Conservation (phyloP, 2,888 invertebrate genomes). For the Catocala fraxini region DNA sequence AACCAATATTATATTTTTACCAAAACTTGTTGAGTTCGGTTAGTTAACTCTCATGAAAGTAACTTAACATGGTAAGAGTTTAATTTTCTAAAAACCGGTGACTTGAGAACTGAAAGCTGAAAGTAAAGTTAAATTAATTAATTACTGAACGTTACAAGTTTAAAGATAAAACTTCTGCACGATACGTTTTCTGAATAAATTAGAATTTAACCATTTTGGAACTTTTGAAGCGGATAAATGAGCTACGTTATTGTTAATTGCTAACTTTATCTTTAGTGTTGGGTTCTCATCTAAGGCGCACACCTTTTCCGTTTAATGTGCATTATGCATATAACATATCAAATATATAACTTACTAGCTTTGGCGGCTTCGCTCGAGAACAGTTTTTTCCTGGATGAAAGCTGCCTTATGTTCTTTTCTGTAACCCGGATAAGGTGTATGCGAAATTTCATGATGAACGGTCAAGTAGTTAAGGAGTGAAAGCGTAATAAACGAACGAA, state of each 20-base stretch:
- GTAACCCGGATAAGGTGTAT: too few relatives aligned
- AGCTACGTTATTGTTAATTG: conserved; percentile 12
- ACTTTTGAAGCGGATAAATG: conserved; percentile 19
- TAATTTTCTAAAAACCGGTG: conserved; percentile 29
- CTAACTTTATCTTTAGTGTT: conserved; percentile 1
- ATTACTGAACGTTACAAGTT: conserved; percentile 32
- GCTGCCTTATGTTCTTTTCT: too few relatives aligned
- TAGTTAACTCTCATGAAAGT: conserved; percentile 19
- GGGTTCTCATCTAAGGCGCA: not conserved
- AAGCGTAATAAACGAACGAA: too few relatives aligned
- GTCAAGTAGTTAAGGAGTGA: too few relatives aligned
- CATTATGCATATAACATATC: not conserved
- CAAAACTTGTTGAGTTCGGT: conserved; percentile 3
- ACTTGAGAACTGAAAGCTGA: conserved; percentile 26
- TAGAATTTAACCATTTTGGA: conserved; percentile 22
- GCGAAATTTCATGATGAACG: too few relatives aligned
- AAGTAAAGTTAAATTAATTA: conserved; percentile 37
- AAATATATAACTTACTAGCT: too few relatives aligned
- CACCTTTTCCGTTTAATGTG: not conserved
- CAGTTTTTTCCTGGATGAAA: too few relatives aligned
- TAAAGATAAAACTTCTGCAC: conserved; percentile 21
- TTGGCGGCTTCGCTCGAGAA: too few relatives aligned
- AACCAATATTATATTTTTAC: conserved; percentile 1
- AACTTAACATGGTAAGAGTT: conserved; percentile 28
- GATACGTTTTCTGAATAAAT: conserved; percentile 33